Conservation (phyloP, 2,888 invertebrate genomes). For the Heterodera filipjevi region DNA sequence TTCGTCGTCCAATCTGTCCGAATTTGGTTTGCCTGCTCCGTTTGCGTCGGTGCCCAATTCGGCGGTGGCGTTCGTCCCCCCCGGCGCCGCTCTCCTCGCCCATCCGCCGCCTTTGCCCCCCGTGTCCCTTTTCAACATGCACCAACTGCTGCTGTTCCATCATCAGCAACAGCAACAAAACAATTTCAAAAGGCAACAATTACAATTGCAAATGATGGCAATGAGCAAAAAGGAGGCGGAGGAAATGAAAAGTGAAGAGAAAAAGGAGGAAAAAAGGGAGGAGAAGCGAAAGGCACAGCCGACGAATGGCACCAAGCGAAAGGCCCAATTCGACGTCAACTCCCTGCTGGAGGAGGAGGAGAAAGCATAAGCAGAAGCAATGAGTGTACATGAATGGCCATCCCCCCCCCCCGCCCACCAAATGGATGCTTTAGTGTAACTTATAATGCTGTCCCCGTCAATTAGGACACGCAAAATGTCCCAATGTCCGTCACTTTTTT, state of each 20-base stretch:
- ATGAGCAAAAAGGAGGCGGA: conserved; percentile 17
- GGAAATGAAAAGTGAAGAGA: conserved; percentile 13
- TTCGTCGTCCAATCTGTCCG: not conserved
- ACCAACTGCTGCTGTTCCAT: conserved; percentile 1
- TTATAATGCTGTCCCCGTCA: not conserved
- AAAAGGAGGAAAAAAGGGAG: conserved; percentile 11
- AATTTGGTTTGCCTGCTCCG: not conserved
- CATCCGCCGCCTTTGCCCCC: conserved; percentile 15
- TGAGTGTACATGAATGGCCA: not conserved
- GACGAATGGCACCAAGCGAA: conserved; percentile 6
- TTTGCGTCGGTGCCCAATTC: not conserved
- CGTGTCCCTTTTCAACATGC: conserved; percentile 31
- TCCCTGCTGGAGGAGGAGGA: conserved; percentile 18
- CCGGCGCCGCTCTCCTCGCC: conserved; percentile 1
- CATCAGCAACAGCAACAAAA: conserved; percentile 21
- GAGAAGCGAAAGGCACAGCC: not conserved
- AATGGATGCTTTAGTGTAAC: not conserved
- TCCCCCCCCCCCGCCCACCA: no score
- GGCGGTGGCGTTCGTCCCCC: not conserved
- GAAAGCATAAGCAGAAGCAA: not conserved
- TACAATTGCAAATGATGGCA: conserved; percentile 14
- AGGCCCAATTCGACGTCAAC: conserved; percentile 25
- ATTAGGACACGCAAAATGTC: not conserved
- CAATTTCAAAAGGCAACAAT: conserved; percentile 24
- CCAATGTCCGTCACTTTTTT: not conserved